A percentile compares a stretch with the other conserved stretches of the same genome.
These are phyloP conservation scores for Lutra lutra DNA, from an alignment of 2,797 vertebrate genomes.

Conservation along the genomic window DNA sequence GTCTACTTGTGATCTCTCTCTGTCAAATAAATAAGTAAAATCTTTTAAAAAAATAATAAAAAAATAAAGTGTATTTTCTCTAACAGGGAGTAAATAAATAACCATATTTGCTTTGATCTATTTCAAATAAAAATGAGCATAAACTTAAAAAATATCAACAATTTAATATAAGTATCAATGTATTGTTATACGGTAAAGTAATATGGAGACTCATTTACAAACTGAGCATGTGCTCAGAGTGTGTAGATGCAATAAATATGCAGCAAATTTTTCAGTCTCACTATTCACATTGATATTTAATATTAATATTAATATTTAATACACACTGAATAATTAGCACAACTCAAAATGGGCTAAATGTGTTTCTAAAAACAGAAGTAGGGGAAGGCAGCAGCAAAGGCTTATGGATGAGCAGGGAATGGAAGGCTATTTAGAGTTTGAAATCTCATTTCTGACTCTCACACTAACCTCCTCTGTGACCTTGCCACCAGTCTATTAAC, in stretches of 20 bases:
- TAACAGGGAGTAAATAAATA: constrained; percentile 13
- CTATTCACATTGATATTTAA: constrained; percentile 56
- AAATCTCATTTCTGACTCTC: not conserved
- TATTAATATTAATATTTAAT: constrained; percentile 50
- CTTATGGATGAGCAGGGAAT: not conserved
- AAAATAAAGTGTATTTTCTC: not conserved
- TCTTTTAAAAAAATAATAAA: too few relatives aligned
- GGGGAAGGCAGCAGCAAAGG: not conserved
- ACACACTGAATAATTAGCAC: constrained; percentile 59
- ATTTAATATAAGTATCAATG: not conserved
- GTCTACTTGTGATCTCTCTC: too few relatives aligned
- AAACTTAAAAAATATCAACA: not conserved
- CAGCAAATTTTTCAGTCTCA: constrained; percentile 26
- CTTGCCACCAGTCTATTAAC: not conserved
- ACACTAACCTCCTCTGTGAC: not conserved
- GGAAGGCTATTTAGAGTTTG: not conserved
- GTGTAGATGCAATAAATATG: not conserved
- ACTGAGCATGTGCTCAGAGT: not conserved
- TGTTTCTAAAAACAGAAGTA: constrained; percentile 58
- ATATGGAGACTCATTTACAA: constrained; percentile 26
- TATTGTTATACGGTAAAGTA: not conserved
- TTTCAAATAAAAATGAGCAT: constrained; percentile 13
- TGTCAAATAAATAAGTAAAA: too few relatives aligned
- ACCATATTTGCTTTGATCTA: not conserved
- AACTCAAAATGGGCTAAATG: constrained; percentile 37